Evolutionary conservation across 2,888 invertebrate genomes (phyloP), one percentile per base, ranked within the genome.

Genomic region (Drosophila tripunctata): DNA sequence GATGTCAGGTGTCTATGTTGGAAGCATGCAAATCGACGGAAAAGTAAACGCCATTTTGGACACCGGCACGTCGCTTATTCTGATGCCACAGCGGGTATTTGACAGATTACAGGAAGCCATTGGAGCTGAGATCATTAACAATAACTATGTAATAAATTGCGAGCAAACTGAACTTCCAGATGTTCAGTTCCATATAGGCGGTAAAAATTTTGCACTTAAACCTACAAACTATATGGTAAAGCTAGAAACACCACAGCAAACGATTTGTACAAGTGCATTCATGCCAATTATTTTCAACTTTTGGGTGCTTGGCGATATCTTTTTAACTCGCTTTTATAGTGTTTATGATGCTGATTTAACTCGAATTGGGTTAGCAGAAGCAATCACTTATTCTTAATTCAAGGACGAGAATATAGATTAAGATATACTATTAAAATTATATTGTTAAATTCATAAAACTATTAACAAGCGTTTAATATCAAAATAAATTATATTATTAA

Each of bases 221-320:
- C 47, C 79, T 1, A 1, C 6, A 0, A 50, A 76, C 24, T 85
- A 82, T 43, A 21, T 82, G 8, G 8, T 79, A 1, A 14, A 51
- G 8, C 4, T 68, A 0, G 21, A 22, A 1, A 3, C 17, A 4
- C 1, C 19, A 3, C 21, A 15, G 1, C 14, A 31, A 17, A 47
- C 21, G 2, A 19, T 63, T 3, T 81, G 86, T 36, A 8, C 24
- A 0, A 33, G 43, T 31, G 68, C 48, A n/a, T 66, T 79, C 38
- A 41, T 60, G 10, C 65, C 86, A 2, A 38, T 74, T 7, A 5
- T 14, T 1, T 19, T 14, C n/a, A 22, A 36, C 10, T 64, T 77
- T 15, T 86, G 79, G 86, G 69, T 82, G 7, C 43, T 81, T 12
- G 81, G 81, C 3, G 67, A 85, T 36, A n/a, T 74, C 0, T 81